Evolutionary conservation across 2,888 invertebrate species (phyloP), one percentile per base, ranked within the genome.

Genomic region (Elgonia sp.): DNA sequence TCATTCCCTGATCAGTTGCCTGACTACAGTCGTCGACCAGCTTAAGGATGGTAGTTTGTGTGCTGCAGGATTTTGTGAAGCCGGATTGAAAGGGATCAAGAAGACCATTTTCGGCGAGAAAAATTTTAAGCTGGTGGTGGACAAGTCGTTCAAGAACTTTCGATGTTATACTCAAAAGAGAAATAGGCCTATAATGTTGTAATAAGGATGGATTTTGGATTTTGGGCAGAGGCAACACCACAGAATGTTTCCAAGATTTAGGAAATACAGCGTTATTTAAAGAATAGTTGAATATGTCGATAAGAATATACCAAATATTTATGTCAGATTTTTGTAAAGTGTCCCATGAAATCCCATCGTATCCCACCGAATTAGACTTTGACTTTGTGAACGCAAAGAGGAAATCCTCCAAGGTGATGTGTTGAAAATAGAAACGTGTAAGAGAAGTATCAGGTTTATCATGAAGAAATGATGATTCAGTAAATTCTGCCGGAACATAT

Each of bases 121-220:
- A 50, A 2, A 29, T 14, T 46, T 5, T 10, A 50, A 69, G 16
- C 29, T 69, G 69, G 7, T 53, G 14, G 21, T 69, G 50, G 12
- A 69, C 69, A 46, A 69, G 16, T 14, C 21, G 50, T 50, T 69
- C 69, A 6, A 69, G 21, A 4, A 50, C 37, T 29, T 69, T 69
- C 7, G 69, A 69, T 14, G 37, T 21, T 21, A 29, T 12, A 21
- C 69, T 16, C 29, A 69, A 69, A 21, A 69, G 46, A 9, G 69
- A 69, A 12, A 69, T 69, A 1, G 69, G 69, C 3, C 69, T 7
- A 69, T 69, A 50, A 20, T 69, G 46, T 3, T 16, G 7, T 5
- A 29, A 20, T 2, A 16, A 29, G 7, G 46, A 18, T 0, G 69
- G 50, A 18, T 21, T 21, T 10, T 46, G 5, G 1, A 50, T 50